Evolutionary conservation across 2,888 invertebrate species (phyloP), one percentile per base, ranked within the genome.

Genomic region (Sinotaia quadrata): DNA sequence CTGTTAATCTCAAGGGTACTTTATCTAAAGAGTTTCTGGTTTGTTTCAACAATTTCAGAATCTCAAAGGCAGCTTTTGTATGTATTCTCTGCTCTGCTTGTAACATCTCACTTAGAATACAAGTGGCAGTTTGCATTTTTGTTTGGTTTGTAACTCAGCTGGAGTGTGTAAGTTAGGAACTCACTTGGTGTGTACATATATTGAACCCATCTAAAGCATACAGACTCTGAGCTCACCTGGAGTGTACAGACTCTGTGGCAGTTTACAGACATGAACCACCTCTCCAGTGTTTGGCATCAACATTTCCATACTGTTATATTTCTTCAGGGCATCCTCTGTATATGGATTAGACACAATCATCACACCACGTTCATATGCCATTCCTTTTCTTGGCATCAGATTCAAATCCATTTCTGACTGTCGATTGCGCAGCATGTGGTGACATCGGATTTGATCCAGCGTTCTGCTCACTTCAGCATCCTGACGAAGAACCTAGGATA

Each of bases 341-440:
- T 87, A 85, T 0, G 87, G 87, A 67, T 87, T 87, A 21, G 87
- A 86, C 21, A 87, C 80, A 51, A 87, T 85, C 77, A 87, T 80
- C 7, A 86, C 83, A 10, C 83, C 85, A 3, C 85, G 72, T 59
- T 82, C 83, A 69, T 84, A 81, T 44, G 75, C 74, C 83, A 83
- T 84, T 44, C 84, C 84, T 49, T 75, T 73, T 4, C 87, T 77
- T 2, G 87, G 86, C 81, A 85, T 81, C 61, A 84, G 75, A 68
- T 85, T 86, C 54, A 87, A 75, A 59, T 86, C 86, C 77, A 86
- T 80, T 69, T 87, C 87, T 52, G 78, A 78, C 65, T 84, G 85
- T 24, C 87, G 75, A 61, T 85, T 84, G 62, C 79, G 51, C 61
- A 86, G 67, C 86, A 87, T 86, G 71, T 87, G 84, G 72, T 82